Percentiles rank a stretch among this genome's conserved stretches.
These are phyloP conservation scores for Diadumene lineata DNA, from an alignment of 92 coral and sea anemone genomes.

Conservation along the genomic window DNA sequence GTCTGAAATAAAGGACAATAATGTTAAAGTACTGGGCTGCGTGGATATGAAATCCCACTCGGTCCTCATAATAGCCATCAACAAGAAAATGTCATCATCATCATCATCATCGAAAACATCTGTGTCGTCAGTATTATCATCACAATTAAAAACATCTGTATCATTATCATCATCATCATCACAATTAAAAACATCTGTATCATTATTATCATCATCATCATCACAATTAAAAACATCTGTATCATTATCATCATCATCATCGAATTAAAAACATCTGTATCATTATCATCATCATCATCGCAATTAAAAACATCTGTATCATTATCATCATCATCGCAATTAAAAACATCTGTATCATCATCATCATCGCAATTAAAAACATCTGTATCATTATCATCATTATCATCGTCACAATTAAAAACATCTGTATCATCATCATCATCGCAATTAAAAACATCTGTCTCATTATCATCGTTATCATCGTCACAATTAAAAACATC, in stretches of 20 bases:
- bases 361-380: too few relatives aligned
- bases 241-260: constrained; percentile 2
- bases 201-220: neutral
- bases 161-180: neutral
- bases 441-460: too few relatives aligned
- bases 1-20: too few relatives aligned
- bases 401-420: neutral
- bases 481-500: neutral
- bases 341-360: too few relatives aligned
- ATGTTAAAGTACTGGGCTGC: too few relatives aligned
- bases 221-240: too few relatives aligned
- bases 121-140: neutral
- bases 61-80: neutral
- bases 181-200: neutral
- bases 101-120: neutral
- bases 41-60: too few relatives aligned
- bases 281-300: neutral
- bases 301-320: neutral
- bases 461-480: neutral
- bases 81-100: neutral
- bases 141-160: neutral
- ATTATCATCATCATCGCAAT: neutral
- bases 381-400: constrained; percentile 1
- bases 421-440: neutral
- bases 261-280: neutral